Percentiles rank a stretch among this genome's conserved stretches.
These are phyloP conservation scores for Agrochola macilenta DNA, from an alignment of 2,888 invertebrate genomes.

Conservation along the genomic window DNA sequence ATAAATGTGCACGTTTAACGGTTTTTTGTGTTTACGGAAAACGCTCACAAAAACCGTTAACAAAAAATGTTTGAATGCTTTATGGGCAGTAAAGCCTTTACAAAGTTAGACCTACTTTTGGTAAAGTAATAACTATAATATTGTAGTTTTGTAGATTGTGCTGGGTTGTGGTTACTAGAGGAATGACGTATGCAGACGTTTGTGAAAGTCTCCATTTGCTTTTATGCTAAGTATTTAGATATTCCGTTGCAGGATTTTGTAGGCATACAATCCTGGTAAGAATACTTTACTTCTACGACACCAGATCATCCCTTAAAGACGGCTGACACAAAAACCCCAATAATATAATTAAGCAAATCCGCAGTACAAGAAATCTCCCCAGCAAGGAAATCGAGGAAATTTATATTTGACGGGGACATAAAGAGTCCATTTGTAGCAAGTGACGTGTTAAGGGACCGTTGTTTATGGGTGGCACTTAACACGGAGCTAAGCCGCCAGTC, in stretches of 20 bases:
- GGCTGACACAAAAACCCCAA: constrained; percentile 13
- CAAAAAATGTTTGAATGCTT: constrained; percentile 33
- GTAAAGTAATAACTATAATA: constrained; percentile 16
- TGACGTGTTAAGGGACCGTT: constrained; percentile 80
- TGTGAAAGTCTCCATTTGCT: constrained; percentile 7
- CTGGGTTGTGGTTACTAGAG: constrained; percentile 23
- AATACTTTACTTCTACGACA: constrained; percentile 3
- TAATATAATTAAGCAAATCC: constrained; percentile 56
- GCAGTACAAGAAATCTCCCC: constrained; percentile 35
- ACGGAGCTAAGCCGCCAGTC: constrained; percentile 75
- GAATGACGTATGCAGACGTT: constrained; percentile 23
- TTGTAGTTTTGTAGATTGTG: constrained; percentile 23
- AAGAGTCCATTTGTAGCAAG: constrained; percentile 83
- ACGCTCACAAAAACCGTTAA: constrained; percentile 36
- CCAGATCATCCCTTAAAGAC: neutral
- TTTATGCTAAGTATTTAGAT: constrained; percentile 13
- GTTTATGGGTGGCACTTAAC: constrained; percentile 84
- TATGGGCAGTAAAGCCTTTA: constrained; percentile 32
- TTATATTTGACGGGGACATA: constrained; percentile 80
- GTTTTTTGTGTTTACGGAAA: constrained; percentile 51
- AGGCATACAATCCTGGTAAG: neutral
- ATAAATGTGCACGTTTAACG: constrained; percentile 56
- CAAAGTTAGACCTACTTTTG: constrained; percentile 18
- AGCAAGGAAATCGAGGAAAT: constrained; percentile 70
- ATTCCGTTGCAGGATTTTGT: constrained; percentile 5